Evolutionary conservation across 2,888 invertebrate genomes (phyloP), one percentile per base, ranked within the genome.

Genomic region (Pantelozetes paolii): DNA sequence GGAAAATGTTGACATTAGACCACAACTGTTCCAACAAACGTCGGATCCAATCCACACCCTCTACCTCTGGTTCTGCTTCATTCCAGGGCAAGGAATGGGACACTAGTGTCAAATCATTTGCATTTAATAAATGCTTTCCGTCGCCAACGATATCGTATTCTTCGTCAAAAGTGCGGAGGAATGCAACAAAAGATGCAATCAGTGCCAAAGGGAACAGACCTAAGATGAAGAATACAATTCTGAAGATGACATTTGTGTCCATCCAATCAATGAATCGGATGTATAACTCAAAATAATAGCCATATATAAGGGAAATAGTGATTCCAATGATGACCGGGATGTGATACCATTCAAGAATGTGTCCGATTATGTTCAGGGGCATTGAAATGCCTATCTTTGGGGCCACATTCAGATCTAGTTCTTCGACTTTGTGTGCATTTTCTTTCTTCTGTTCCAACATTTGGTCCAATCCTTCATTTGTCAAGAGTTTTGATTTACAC

Each of bases 21-120:
- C 62, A 62, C 3, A 62, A 18, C 32, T 62, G 30, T 62, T 62
- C 30, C 62, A 62, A 15, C 5, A 62, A 32, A 18, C 30, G 11
- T 30, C 30, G 2, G 18, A 62, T 30, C 62, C 62, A 62, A 32
- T 62, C 26, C 11, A 32, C 62, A 1, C n/a, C 32, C 18, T 62
- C 62, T 13, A 62, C 62, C n/a, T 62, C 62, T 30, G 62, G 62
- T 30, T 62, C 62, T 5, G n/a, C 62, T 1, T 28, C 28, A 62
- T 32, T 62, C 62, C 62, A 62, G 30, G 28, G 30, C 30, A 62
- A n/a, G 13, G 2, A n/a, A 2, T 30, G 2, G 18, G 26, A 30
- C 18, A 62, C 3, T 30, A 30, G 2, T 9, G 15, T 9, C 32
- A 62, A 28, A 13, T 62, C 62, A 6, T 62, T 18, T 3, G 62